Evolutionary conservation across 2,113 vertebrate genomes (phyloP), one percentile per base, ranked within the genome.

Genomic region (Chelonoidis abingdonii): DNA sequence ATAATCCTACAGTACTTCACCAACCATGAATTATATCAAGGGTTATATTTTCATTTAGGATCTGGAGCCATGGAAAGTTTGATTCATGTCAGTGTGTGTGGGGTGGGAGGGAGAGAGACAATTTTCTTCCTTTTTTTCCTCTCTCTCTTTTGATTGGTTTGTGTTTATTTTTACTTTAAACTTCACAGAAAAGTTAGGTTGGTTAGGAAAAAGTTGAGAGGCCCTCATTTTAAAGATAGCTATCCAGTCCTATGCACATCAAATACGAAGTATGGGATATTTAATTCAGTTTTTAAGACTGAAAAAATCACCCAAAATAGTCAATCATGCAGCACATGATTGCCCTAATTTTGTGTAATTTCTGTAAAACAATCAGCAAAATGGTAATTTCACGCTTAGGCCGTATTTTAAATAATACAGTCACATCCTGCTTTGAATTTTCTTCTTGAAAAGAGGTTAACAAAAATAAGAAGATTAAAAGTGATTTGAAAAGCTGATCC

Each of bases 401-500:
- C 89, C 62, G 47, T 47, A 4, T 85, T 97, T 96, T 89, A 91
- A 88, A 93, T 92, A 59, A 1, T 54, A 92, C 50, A 92, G 49
- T 95, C 81, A 88, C 0, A 0, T 93, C 19, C 90, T 92, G 89
- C 93, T 97, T 91, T 94, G 83, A 92, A 95, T 95, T 88, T 96
- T 97, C 95, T 93, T 98, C 98, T 95, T 85, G 93, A 94, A 98
- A 97, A 97, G 95, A 98, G 98, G 97, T 97, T 98, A 97, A 88
- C 95, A 93, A 95, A 95, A 96, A 96, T 98, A 99, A 99, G 98
- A 97, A 98, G 98, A 98, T 99, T 98, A 99, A 98, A 97, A 89
- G 90, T 94, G 98, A 97, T 98, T 98, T 94, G 94, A 98, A 98
- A 97, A 97, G 98, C 97, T 98, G 97, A 98, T 95, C 95, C 84